A percentile compares a stretch with the other conserved stretches of the same genome.
Conservation (phyloP, 2,888 invertebrate species). For the Dicyrtoma fusca region DNA sequence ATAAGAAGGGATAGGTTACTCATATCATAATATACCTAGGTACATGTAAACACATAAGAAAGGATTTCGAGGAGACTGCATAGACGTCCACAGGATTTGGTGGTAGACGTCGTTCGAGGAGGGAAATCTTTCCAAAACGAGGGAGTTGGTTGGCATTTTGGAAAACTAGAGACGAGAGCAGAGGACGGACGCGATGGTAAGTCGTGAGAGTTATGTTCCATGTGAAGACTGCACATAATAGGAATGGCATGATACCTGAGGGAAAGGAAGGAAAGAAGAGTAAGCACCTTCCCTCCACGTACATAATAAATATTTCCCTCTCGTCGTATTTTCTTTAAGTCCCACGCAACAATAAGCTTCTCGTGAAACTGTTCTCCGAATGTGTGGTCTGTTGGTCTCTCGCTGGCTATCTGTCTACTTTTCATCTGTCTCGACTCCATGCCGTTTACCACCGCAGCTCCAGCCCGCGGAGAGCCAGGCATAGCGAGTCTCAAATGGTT, state of each 20-base stretch:
- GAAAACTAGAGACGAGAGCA: neutral
- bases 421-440: conserved; percentile 2
- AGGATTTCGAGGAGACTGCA: neutral
- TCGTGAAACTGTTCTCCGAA: neutral
- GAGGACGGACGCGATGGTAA: neutral
- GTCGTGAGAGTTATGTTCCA: conserved; percentile 8
- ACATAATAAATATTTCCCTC: conserved; percentile 14
- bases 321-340: neutral
- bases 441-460: neutral
- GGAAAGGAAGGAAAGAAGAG: conserved; percentile 15
- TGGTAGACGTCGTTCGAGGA: too few relatives aligned
- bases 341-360: neutral
- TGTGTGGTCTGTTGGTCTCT: conserved; percentile 20
- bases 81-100: too few relatives aligned
- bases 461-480: too few relatives aligned
- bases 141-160: neutral
- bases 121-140: too few relatives aligned
- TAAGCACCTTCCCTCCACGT: conserved; percentile 7
- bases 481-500: neutral
- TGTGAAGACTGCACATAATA: neutral
- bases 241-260: neutral
- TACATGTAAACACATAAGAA: neutral
- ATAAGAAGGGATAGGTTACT: neutral
- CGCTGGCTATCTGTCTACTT: conserved; percentile 17
- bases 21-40: neutral